Percentiles rank a stretch among this genome's conserved stretches.
phyloP scores from a whole-genome alignment of 2,797 vertebrate genomes.

The Sorex maritimensis region DNA sequence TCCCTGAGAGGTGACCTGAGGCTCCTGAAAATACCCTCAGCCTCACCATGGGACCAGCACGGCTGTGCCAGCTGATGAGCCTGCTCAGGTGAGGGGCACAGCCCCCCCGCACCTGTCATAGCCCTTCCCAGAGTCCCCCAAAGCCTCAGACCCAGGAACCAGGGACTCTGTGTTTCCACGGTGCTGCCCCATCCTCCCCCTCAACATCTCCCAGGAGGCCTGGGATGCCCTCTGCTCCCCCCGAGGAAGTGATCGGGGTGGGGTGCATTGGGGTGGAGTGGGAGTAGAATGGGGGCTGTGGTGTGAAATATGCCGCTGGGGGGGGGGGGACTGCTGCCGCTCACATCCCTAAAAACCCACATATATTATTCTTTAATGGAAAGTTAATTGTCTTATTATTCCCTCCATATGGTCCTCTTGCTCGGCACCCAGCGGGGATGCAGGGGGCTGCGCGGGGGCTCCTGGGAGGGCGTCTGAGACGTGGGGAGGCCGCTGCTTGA shows the following conservation, averaged over 20 bases:
- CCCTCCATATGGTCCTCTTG: conserved; percentile 91
- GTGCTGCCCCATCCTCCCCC: not conserved
- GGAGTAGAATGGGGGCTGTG: not conserved
- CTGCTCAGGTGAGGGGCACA: not conserved
- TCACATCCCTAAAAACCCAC: conserved; percentile 90
- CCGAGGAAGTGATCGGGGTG: conserved; percentile 15
- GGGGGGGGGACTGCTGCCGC: conserved; percentile 87
- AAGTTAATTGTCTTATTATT: conserved; percentile 92
- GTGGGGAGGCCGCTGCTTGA: conserved; percentile 39
- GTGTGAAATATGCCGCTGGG: conserved; percentile 85
- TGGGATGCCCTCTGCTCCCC: not conserved
- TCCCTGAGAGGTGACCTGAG: not conserved
- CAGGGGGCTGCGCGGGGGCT: conserved; percentile 82
- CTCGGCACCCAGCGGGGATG: conserved; percentile 85
- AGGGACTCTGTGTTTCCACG: not conserved
- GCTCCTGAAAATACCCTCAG: too few relatives aligned
- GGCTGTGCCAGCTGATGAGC: not conserved
- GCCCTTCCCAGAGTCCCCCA: not conserved
- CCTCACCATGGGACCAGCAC: too few relatives aligned
- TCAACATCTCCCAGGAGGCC: conserved; percentile 35
- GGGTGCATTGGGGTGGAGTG: not conserved
- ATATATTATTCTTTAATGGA: conserved; percentile 92
- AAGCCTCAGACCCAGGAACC: not conserved
- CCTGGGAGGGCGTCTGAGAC: conserved; percentile 74
- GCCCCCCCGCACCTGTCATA: not conserved